Evolutionary conservation across 2,888 invertebrate genomes (phyloP).

Genomic region (Shargacucullia verbasci): DNA sequence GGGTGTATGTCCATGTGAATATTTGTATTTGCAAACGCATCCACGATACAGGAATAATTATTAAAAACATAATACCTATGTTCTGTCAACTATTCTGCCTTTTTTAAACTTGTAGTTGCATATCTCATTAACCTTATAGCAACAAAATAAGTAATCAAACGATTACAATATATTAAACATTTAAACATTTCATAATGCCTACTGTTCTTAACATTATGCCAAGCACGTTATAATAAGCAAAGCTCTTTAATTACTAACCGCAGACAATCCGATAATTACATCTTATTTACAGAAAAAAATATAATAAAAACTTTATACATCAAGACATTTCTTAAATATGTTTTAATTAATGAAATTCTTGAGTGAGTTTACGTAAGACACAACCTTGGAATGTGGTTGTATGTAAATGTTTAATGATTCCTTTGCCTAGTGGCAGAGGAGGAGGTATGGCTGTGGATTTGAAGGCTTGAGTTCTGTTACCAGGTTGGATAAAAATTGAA

Average conservation of each 20-base stretch:
- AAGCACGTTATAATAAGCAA: conserved; percentile 16
- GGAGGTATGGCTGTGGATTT: too few species aligned
- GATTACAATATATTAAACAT: neutral
- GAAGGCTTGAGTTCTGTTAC: too few species aligned
- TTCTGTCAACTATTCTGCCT: too few species aligned
- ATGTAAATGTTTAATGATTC: conserved; percentile 28
- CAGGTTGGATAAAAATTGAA: too few species aligned
- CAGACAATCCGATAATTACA: conserved; percentile 39
- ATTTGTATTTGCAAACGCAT: too few species aligned
- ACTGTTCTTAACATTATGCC: conserved; percentile 6
- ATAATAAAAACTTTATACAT: conserved; percentile 18
- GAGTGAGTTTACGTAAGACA: conserved; percentile 48
- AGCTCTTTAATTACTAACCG: conserved; percentile 20
- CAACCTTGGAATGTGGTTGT: conserved; percentile 47
- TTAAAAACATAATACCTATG: too few species aligned
- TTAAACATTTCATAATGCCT: conserved; percentile 16
- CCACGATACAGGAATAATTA: too few species aligned
- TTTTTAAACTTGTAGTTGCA: too few species aligned
- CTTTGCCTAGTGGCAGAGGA: too few species aligned
- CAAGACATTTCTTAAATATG: conserved; percentile 36
- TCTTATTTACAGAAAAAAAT: conserved; percentile 25
- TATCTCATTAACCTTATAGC: too few species aligned
- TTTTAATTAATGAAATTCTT: conserved; percentile 51
- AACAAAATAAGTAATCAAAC: neutral
- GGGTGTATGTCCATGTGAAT: too few species aligned